A percentile compares a stretch with the other conserved stretches of the same genome.
Evolutionary conservation across 53 echinoderm and acorn worm genomes (phyloP).

Genomic region (Arbacia lixula): DNA sequence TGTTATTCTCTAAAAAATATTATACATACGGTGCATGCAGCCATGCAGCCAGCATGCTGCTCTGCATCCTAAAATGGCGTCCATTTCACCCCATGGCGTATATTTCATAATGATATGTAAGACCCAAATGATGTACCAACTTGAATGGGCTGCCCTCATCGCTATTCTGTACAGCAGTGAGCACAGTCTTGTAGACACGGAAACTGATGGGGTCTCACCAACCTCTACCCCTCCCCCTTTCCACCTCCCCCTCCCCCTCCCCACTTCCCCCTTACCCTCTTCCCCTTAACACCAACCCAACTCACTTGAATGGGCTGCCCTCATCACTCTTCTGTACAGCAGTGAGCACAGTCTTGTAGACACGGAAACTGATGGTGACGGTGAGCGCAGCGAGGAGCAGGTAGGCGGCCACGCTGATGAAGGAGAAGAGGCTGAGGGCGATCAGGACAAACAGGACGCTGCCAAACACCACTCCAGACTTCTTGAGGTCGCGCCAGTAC

Average conservation of each 20-base stretch:
- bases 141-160: slow-evolving; percentile 99
- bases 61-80: too few relatives aligned
- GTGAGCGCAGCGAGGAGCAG: slow-evolving; percentile 92
- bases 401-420: slow-evolving; percentile 98
- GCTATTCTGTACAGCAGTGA: slow-evolving; percentile 98
- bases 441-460: slow-evolving; percentile 84
- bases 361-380: slow-evolving; percentile 97
- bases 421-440: slow-evolving; percentile 90
- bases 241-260: too few relatives aligned
- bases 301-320: slow-evolving; percentile 99
- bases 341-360: slow-evolving; percentile 98
- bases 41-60: too few relatives aligned
- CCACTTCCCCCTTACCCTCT: too few relatives aligned
- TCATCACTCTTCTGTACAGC: slow-evolving; percentile 99
- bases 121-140: too few relatives aligned
- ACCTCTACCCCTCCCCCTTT: too few relatives aligned
- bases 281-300: too few relatives aligned
- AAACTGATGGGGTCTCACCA: slow-evolving; percentile 99
- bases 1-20: too few relatives aligned
- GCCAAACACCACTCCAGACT: slow-evolving; percentile 89
- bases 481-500: slow-evolving; percentile 97
- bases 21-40: too few relatives aligned
- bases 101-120: too few relatives aligned
- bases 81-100: too few relatives aligned
- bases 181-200: slow-evolving; percentile 98